These are phyloP conservation scores for Prunella himalayana DNA, from an alignment of 2,113 vertebrate genomes.

Conservation along the genomic window DNA sequence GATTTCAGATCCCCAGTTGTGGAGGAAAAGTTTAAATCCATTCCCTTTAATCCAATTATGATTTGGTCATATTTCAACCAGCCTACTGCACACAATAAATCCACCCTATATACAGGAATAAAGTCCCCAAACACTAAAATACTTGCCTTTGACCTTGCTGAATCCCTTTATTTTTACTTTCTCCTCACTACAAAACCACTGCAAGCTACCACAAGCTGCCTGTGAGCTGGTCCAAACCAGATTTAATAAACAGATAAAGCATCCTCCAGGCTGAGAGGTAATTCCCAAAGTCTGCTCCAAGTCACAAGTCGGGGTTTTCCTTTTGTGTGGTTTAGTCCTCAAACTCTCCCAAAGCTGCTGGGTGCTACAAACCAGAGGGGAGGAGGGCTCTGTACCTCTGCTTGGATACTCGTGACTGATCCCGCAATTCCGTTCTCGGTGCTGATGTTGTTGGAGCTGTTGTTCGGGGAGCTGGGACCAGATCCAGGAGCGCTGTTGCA, in stretches of 20 bases:
- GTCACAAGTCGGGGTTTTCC: background rate
- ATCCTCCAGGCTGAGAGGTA: background rate
- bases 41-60: background rate
- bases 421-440: slow-evolving; percentile 86
- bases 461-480: slow-evolving; percentile 96
- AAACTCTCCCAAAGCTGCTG: background rate
- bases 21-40: background rate
- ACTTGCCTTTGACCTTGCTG: background rate
- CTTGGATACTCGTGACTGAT: slow-evolving; percentile 79
- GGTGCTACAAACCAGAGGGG: background rate
- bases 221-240: background rate
- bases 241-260: slow-evolving; percentile 16
- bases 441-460: slow-evolving; percentile 95
- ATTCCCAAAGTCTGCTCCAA: background rate
- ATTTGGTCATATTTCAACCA: background rate
- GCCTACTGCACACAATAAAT: background rate
- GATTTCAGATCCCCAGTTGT: background rate
- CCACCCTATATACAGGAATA: background rate
- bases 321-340: background rate
- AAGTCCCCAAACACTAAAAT: background rate
- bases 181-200: background rate
- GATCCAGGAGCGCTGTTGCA: slow-evolving; percentile 97
- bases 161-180: background rate
- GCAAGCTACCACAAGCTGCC: background rate
- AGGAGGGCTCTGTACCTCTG: slow-evolving; percentile 80